A percentile compares a stretch with the other conserved stretches of the same genome.
Evolutionary conservation across 2,888 invertebrate species (phyloP).

Genomic region (Ochlodes sylvanus): DNA sequence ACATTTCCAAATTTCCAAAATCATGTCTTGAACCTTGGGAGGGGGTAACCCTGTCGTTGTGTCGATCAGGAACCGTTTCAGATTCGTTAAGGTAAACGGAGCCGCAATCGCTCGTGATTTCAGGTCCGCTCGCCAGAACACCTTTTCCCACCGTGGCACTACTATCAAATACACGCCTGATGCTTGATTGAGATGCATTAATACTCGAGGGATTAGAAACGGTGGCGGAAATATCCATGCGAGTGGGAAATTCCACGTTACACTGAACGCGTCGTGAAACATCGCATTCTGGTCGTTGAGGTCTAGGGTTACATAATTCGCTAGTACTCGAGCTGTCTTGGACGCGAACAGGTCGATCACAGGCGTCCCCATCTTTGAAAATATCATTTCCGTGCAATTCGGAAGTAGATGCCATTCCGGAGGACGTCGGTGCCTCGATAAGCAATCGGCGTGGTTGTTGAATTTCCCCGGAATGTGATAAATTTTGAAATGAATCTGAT

Average conservation of each 20-base stretch:
- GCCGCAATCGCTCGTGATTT: neutral
- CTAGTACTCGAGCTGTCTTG: constrained; percentile 20
- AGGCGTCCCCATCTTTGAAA: constrained; percentile 22
- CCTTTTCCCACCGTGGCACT: neutral
- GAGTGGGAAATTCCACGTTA: constrained; percentile 40
- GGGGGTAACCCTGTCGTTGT: neutral
- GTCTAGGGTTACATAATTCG: constrained; percentile 16
- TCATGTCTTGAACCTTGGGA: neutral
- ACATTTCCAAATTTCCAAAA: neutral
- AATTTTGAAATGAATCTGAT: no score
- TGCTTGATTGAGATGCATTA: constrained; percentile 4
- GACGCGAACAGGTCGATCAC: constrained; percentile 23
- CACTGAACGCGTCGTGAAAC: constrained; percentile 40
- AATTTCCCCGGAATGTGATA: constrained; percentile 37
- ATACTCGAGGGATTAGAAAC: constrained; percentile 39
- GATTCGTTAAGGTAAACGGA: neutral
- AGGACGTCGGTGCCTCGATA: constrained; percentile 26
- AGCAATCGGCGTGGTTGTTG: constrained; percentile 36
- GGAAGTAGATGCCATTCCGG: constrained; percentile 38
- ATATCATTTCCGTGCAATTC: constrained; percentile 3
- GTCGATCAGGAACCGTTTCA: neutral
- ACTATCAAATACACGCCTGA: neutral
- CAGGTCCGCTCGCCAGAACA: neutral
- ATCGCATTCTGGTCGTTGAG: constrained; percentile 9
- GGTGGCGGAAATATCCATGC: constrained; percentile 46